These are phyloP conservation scores for Caenorhabditis zanzibari DNA, from an alignment of 2,888 invertebrate genomes.

Conservation along the genomic window DNA sequence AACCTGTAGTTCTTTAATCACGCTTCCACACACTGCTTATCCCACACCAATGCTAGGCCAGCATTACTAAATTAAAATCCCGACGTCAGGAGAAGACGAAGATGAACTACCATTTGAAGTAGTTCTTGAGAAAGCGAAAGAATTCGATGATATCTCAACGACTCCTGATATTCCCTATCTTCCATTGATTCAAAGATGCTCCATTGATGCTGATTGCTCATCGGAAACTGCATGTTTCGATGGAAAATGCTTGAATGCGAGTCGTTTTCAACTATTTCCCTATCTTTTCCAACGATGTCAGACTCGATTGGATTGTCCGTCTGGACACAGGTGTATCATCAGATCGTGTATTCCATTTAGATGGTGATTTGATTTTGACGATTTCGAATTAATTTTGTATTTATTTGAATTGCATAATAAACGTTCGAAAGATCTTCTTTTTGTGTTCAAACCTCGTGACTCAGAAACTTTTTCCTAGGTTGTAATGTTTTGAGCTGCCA, in stretches of 20 bases:
- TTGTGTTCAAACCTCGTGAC: background rate
- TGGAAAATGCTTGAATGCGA: slow-evolving; percentile 40
- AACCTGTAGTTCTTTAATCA: no score
- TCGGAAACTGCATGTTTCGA: slow-evolving; percentile 24
- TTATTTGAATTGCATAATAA: slow-evolving; percentile 21
- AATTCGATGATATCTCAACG: slow-evolving; percentile 23
- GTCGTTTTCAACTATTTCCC: background rate
- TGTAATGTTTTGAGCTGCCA: slow-evolving; percentile 12
- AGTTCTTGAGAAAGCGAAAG: slow-evolving; percentile 24
- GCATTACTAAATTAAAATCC: no score
- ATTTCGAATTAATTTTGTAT: background rate
- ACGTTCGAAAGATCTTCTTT: background rate
- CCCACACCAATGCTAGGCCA: no score
- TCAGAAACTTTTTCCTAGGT: slow-evolving; percentile 14
- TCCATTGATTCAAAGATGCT: slow-evolving; percentile 46
- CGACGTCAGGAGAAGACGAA: no score
- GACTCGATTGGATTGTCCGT: slow-evolving; percentile 23
- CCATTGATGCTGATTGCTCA: slow-evolving; percentile 33
- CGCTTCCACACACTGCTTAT: no score
- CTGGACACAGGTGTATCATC: slow-evolving; percentile 24
- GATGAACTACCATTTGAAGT: slow-evolving; percentile 2
- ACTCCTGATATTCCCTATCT: slow-evolving; percentile 41
- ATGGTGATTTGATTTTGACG: slow-evolving; percentile 11
- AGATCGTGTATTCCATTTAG: slow-evolving; percentile 41
- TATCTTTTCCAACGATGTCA: slow-evolving; percentile 19